Evolutionary conservation across 2,797 vertebrate species (phyloP), one percentile per base, ranked within the genome.

Genomic region (Capromys pilorides): DNA sequence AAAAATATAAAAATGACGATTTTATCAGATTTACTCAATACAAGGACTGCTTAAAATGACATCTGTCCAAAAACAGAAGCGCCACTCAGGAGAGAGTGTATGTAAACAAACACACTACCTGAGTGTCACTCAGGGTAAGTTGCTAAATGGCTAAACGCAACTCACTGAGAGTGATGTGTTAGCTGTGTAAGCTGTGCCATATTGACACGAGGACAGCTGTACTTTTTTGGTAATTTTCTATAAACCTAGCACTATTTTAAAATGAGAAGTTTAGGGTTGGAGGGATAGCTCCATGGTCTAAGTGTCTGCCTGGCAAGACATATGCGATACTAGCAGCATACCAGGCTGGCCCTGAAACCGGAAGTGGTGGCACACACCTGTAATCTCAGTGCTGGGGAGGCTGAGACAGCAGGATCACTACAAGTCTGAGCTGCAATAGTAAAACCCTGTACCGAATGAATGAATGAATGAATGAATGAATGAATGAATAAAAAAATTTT

Each of bases 171-270:
- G 13, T 67, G 61, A 54, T 22, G 62, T 22, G 62, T 69, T 45
- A 87, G 77, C 6, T 71, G 8, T 54, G 91, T 83, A 78, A 86
- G 19, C 54, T 62, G 22, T 69, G n/a, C 24, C 75, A 90, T 13
- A 57, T 33, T 69, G 59, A 49, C 6, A 8, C 13, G 79, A 54
- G 8, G 12, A 61, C 69, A 51, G 54, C 33, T 64, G 19, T 31
- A 85, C 64, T 51, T 14, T 51, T n/a, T 94, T 16, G 33, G 5
- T 82, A 91, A 75, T 85, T 67, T 59, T 84, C 73, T 67, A 1
- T 75, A 88, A 94, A 59, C 28, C 49, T 75, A 75, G 66, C 92
- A 73, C 73, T 92, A 16, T 22, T 36, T 11, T 78, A 83, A 85
- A 90, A 59, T 83, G 57, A 73, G 75, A 93, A 90, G 64, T 24